phyloP scores from a whole-genome alignment of 2,888 invertebrate genomes.

The Schizaphis graminum region DNA sequence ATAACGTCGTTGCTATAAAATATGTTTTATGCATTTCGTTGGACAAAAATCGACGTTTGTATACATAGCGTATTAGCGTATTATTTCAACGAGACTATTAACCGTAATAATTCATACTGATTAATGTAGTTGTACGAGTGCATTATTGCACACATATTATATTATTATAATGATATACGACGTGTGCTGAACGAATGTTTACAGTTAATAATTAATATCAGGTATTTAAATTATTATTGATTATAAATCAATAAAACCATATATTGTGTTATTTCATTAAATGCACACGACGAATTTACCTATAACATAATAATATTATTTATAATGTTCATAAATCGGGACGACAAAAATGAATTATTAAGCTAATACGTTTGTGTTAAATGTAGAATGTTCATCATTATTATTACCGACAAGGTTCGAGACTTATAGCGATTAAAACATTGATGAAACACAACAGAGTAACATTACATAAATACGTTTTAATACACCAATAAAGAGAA shows the following conservation, averaged over 20 bases:
- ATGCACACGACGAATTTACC: neutral
- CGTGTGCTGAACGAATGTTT: neutral
- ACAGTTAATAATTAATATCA: slow-evolving; percentile 2
- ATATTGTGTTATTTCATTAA: neutral
- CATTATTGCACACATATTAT: neutral
- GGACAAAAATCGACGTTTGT: neutral
- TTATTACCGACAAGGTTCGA: neutral
- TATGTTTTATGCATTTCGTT: neutral
- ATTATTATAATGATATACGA: neutral
- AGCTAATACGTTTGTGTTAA: neutral
- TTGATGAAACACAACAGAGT: neutral
- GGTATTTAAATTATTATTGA: neutral
- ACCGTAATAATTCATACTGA: neutral
- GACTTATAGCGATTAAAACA: neutral
- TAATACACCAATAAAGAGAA: neutral
- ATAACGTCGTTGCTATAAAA: neutral
- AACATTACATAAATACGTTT: neutral
- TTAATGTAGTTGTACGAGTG: neutral
- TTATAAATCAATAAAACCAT: neutral
- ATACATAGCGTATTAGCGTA: neutral
- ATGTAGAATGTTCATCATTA: neutral
- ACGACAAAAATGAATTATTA: neutral
- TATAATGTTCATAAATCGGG: neutral
- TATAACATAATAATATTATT: neutral
- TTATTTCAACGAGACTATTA: neutral